Base-by-base conservation (phyloP, 2,113 vertebrate genomes). In the Tetraodon nigroviridis region DNA sequence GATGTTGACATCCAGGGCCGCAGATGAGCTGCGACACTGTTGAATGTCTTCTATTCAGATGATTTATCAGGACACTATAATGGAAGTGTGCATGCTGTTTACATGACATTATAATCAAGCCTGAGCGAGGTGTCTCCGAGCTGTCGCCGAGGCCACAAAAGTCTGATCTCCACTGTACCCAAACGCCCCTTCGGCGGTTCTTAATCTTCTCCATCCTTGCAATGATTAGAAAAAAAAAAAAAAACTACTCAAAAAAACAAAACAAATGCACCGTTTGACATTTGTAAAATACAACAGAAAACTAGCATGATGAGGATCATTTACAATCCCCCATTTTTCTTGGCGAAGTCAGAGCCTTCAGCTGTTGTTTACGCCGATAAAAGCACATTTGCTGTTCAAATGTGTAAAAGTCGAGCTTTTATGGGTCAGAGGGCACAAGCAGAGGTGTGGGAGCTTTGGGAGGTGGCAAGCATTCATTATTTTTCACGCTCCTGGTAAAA, bases 51-150 rank as follows among this genome's bases (percentile, higher is more conserved):
- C 74, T 68, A 78, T 84, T 86, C 71, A 76, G 54, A 66, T 75
- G 53, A 81, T 75, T 73, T 71, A 64, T 75, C 76, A 80, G 67
- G 69, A 81, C 76, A 83, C 70, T 73, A 81, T 76, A 86, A 87
- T 83, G 56, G 62, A 67, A 51, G 61, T 53, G 61, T 54, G 61
- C 66, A 64, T 80, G 79, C 79, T 78, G 80, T 88, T 87, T 74
- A 20, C 62, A 79, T 73, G 76, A 69, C 44, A 45, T n/a, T 45
- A n/a, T 45, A 45, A n/a, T n/a, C 14, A n/a, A 45, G 13, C 15
- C 15, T 45, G 44, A 17, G 4, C 14, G 15, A 45, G 17, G 17
- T 6, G 44, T 15, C 44, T 45, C 5, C 17, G 16, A n/a, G 44
- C 32, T 37, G 32, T 37, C 8, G 32, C 11, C 8, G 32, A 37